Evolutionary conservation across 2,888 invertebrate species (phyloP).

Genomic region (Physocephala rufipes): DNA sequence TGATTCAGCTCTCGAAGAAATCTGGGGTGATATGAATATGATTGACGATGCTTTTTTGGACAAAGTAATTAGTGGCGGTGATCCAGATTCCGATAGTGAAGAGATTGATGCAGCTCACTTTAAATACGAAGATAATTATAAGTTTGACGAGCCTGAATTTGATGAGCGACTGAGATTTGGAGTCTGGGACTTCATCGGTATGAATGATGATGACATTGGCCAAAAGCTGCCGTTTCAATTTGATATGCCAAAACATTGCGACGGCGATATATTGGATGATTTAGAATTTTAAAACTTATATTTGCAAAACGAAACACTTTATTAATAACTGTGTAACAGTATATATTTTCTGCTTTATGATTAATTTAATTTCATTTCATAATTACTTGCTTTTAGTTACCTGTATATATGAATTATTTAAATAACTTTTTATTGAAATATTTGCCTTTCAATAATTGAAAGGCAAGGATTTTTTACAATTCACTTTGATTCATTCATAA

Average conservation of each 20-base stretch:
- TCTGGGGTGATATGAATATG: constrained; percentile 27
- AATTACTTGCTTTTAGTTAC: too few species aligned
- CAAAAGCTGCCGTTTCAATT: constrained; percentile 6
- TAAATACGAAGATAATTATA: constrained; percentile 4
- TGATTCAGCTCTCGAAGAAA: constrained; percentile 26
- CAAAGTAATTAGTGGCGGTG: constrained; percentile 20
- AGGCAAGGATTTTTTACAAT: too few species aligned
- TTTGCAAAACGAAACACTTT: not conserved
- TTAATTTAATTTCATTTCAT: too few species aligned
- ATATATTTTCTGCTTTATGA: too few species aligned
- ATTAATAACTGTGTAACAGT: not conserved
- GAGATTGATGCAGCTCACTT: constrained; percentile 14
- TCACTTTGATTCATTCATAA: too few species aligned
- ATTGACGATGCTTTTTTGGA: constrained; percentile 16
- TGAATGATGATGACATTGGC: not conserved
- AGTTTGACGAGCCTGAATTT: not conserved
- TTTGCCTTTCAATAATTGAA: too few species aligned
- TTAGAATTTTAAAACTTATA: constrained; percentile 11
- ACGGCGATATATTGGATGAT: not conserved
- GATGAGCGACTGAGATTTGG: not conserved
- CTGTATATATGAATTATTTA: too few species aligned
- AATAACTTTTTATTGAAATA: too few species aligned
- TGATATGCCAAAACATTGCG: constrained; percentile 23
- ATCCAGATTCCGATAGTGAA: constrained; percentile 16
- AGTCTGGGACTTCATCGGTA: not conserved